Percentiles rank a stretch among this genome's conserved stretches.
phyloP scores from a whole-genome alignment of 2,113 vertebrate genomes.

The Cyphotilapia sp. region DNA sequence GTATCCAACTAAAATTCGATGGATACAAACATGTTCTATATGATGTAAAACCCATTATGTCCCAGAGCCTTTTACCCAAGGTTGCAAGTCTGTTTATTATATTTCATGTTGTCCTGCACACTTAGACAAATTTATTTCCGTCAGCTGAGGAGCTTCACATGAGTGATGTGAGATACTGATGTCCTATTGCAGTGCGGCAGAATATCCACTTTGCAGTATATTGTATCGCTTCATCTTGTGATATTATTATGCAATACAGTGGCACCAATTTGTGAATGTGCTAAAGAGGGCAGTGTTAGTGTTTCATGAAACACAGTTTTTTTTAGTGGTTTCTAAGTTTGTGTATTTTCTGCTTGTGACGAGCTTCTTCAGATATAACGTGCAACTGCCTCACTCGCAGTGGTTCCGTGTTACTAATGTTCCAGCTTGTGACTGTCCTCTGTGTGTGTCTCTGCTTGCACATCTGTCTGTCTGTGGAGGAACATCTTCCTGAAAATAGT shows the following conservation, averaged over 20 bases:
- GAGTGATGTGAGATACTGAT: neutral
- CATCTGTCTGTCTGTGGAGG: neutral
- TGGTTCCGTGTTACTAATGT: neutral
- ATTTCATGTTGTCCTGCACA: neutral
- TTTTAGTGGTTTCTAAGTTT: neutral
- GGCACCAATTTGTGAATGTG: neutral
- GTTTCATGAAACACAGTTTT: neutral
- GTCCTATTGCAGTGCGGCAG: neutral
- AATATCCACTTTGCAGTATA: neutral
- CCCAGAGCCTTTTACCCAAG: neutral
- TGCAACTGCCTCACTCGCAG: neutral
- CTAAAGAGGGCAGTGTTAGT: neutral
- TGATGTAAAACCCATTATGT: neutral
- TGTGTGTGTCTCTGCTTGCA: neutral
- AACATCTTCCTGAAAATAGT: conserved; percentile 14
- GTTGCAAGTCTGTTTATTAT: neutral
- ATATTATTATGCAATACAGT: neutral
- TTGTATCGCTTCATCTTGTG: neutral
- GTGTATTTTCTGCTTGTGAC: neutral
- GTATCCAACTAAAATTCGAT: neutral
- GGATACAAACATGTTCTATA: neutral
- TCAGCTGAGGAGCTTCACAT: neutral
- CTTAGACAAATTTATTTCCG: neutral
- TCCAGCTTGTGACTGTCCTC: neutral
- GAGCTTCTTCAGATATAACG: neutral